Conservation (phyloP, 1,140 invertebrate species). For the Bradysia coprophila region DNA sequence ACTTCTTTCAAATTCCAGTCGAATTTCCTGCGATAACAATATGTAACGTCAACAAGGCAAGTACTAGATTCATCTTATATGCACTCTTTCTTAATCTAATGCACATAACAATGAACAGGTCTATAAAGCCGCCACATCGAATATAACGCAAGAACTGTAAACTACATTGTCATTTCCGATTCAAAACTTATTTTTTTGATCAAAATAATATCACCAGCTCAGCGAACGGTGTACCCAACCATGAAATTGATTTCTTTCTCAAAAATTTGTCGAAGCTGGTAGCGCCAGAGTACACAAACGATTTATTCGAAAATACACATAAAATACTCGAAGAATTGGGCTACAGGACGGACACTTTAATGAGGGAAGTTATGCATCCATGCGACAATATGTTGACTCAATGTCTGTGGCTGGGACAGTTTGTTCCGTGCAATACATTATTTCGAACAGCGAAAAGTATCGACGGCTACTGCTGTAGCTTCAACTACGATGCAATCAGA, state of each 20-base stretch:
- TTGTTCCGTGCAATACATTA: slow-evolving; percentile 13
- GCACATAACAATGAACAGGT: too few relatives aligned
- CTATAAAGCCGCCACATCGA: slow-evolving; percentile 6
- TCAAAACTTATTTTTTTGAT: background rate
- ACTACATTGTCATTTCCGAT: background rate
- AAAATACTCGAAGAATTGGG: background rate
- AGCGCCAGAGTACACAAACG: background rate
- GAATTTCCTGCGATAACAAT: slow-evolving; percentile 17
- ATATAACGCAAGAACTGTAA: slow-evolving; percentile 11
- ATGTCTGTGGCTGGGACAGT: slow-evolving; percentile 15
- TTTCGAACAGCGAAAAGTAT: slow-evolving; percentile 14
- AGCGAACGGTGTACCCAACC: background rate
- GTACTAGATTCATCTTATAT: too few relatives aligned
- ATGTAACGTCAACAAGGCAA: slow-evolving; percentile 21
- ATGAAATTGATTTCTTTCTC: background rate
- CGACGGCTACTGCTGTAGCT: slow-evolving; percentile 19
- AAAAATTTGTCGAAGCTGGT: background rate
- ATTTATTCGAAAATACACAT: background rate
- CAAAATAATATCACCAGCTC: background rate
- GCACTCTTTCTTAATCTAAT: too few relatives aligned
- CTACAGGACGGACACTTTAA: background rate
- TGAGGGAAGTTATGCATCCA: slow-evolving; percentile 15
- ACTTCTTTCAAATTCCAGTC: too few relatives aligned
- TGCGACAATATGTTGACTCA: slow-evolving; percentile 11
- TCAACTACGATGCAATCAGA: slow-evolving; percentile 11